Base-by-base conservation (phyloP, 1,140 invertebrate genomes). In the Thaumetopoea pityocampa region DNA sequence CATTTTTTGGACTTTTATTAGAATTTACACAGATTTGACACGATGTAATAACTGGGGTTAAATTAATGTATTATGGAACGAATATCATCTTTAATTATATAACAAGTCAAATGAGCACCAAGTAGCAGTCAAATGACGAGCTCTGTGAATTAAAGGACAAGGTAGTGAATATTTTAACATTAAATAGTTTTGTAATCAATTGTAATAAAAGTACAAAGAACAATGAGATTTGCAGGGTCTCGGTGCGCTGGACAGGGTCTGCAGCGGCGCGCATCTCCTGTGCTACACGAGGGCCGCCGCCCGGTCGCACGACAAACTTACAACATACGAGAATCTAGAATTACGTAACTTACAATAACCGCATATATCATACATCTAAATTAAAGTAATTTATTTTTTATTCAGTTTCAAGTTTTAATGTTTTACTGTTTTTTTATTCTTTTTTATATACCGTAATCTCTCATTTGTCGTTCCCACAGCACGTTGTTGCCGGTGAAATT, bases 361-460 rank as follows among this genome's bases (percentile, higher is more conserved):
- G 73, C 73, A 80, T 81, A 81, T 81, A 83, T 83, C 70, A 77
- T 84, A 84, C 80, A 84, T 80, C 71, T 81, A 84, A 81, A 79
- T 70, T 70, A 71, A 78, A 71, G 77, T 81, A 80, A 77, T 73
- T 81, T 84, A 84, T 78, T 81, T 78, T 81, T 81, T 81, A 72
- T 81, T 73, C 59, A 69, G 76, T 84, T 81, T 81, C 67, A 73
- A 52, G 57, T 78, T 82, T 82, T 69, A 68, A 67, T 66, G 65
- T 80, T 82, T 81, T 82, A 65, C 72, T 78, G 80, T 84, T 84
- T 84, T 84, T 84, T 84, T 79, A 53, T 42, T 38, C 29, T 73
- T 76, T 66, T 67, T 61, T 50, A 54, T 66, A 63, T 72, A 70
- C 58, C 64, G 64, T 77, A 79, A 83, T 81, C 74, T 81, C 77